Percentiles rank a stretch among this genome's conserved stretches.
Evolutionary conservation across 2,113 vertebrate species (phyloP).

Genomic region (Anarrhichthys ocellatus): DNA sequence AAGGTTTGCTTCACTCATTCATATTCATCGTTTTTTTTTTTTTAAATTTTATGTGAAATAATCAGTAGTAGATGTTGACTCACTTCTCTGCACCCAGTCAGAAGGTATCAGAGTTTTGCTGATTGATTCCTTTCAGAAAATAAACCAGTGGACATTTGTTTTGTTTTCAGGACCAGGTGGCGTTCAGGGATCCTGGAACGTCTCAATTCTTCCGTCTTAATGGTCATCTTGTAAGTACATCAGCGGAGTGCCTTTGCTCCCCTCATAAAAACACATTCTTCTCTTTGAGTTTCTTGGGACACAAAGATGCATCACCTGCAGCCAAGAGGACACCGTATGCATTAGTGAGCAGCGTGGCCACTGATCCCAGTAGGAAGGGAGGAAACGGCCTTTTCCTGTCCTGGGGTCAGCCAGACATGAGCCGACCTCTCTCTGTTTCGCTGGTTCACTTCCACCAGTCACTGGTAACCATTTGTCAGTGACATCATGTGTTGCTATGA

Average conservation of each 20-base stretch:
- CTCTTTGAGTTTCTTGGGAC: background rate
- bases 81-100: background rate
- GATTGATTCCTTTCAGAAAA: background rate
- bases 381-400: background rate
- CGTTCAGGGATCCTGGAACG: background rate
- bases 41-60: background rate
- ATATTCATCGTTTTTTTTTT: background rate
- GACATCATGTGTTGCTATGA: slow-evolving; percentile 49
- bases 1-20: slow-evolving; percentile 1
- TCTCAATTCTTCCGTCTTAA: background rate
- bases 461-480: slow-evolving; percentile 28
- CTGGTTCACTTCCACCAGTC: slow-evolving; percentile 7
- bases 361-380: background rate
- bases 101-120: background rate
- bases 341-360: background rate
- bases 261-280: slow-evolving; percentile 5
- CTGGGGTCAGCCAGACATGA: slow-evolving; percentile 23
- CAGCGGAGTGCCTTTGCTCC: background rate
- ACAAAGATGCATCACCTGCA: background rate
- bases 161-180: slow-evolving; percentile 38
- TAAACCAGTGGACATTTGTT: background rate
- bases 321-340: slow-evolving; percentile 12
- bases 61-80: background rate
- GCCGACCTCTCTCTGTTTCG: slow-evolving; percentile 23
- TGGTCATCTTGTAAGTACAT: slow-evolving; percentile 50